Evolutionary conservation across 2,797 vertebrate genomes (phyloP).

Genomic region (Brachyrhaphis roseni): DNA sequence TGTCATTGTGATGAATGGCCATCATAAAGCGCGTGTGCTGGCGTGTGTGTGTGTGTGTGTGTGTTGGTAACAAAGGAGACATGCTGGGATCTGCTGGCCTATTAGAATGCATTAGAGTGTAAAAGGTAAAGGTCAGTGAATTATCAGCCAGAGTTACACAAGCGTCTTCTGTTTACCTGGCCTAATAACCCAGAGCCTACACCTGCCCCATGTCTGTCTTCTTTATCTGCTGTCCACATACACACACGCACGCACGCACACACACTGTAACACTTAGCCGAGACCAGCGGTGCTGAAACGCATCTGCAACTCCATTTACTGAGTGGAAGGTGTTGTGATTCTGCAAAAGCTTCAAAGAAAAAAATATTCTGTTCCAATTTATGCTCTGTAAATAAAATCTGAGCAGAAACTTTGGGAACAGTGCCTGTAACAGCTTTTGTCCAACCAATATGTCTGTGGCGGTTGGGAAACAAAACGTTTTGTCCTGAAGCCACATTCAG

Average conservation of each 20-base stretch:
- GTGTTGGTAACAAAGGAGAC: conserved; percentile 32
- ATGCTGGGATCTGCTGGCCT: conserved; percentile 51
- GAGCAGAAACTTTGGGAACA: conserved; percentile 6
- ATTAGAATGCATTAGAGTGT: conserved; percentile 76
- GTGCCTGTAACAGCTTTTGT: background rate
- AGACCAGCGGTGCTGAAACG: conserved; percentile 21
- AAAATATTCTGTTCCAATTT: conserved; percentile 34
- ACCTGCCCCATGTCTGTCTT: conserved; percentile 47
- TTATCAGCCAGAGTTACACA: conserved; percentile 76
- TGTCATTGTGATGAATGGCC: conserved; percentile 18
- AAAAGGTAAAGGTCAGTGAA: conserved; percentile 77
- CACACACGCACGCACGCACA: conserved; percentile 1
- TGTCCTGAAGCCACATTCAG: background rate
- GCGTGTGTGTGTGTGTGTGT: conserved; percentile 27
- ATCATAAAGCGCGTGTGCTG: conserved; percentile 24
- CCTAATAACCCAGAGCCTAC: conserved; percentile 63
- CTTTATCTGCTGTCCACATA: background rate
- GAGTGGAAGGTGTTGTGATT: conserved; percentile 25
- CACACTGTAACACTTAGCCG: background rate
- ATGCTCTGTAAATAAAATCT: conserved; percentile 6
- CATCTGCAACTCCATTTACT: conserved; percentile 10
- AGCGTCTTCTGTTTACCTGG: conserved; percentile 67
- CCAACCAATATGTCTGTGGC: conserved; percentile 6
- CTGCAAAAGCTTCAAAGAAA: conserved; percentile 24
- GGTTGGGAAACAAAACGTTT: conserved; percentile 23